phyloP scores from a whole-genome alignment of 2,797 vertebrate genomes.

The Poeciliopsis infans region DNA sequence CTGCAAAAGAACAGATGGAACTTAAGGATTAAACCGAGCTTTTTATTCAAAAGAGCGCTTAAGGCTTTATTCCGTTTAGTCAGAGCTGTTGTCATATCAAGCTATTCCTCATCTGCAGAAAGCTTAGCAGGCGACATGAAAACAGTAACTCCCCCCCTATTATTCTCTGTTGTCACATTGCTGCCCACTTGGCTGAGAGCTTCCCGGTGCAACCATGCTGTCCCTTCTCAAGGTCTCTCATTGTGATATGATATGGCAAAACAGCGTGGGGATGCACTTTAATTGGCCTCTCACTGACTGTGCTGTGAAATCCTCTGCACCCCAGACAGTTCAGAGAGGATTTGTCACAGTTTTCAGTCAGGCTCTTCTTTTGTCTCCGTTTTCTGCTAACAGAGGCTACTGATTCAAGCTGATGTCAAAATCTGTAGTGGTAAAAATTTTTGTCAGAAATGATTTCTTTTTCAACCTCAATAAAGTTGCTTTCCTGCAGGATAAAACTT shows the following conservation, averaged over 20 bases:
- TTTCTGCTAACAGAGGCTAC: too few species aligned
- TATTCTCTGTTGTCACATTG: background rate
- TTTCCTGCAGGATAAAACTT: too few species aligned
- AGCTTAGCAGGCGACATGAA: constrained; percentile 16
- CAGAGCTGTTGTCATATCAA: constrained; percentile 38
- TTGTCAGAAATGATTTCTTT: too few species aligned
- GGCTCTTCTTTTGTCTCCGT: constrained; percentile 3
- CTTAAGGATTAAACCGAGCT: constrained; percentile 21
- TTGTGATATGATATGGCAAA: constrained; percentile 37
- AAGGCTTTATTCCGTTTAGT: constrained; percentile 26
- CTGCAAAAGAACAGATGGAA: background rate
- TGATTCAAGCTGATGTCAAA: too few species aligned
- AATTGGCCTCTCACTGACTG: constrained; percentile 23
- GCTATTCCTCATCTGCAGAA: constrained; percentile 46
- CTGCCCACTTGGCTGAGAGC: constrained; percentile 26
- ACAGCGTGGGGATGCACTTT: constrained; percentile 6
- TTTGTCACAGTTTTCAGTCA: constrained; percentile 27
- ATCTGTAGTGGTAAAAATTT: too few species aligned
- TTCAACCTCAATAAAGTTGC: too few species aligned
- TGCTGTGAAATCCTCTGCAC: constrained; percentile 15
- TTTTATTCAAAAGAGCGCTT: constrained; percentile 3
- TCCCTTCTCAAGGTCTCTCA: constrained; percentile 40
- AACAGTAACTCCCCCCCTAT: constrained; percentile 9
- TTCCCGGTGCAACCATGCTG: constrained; percentile 21
- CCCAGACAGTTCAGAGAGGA: constrained; percentile 33